Percentiles rank a stretch among this genome's conserved stretches.
Evolutionary conservation across 2,797 vertebrate species (phyloP).

Genomic region (Gila robusta): DNA sequence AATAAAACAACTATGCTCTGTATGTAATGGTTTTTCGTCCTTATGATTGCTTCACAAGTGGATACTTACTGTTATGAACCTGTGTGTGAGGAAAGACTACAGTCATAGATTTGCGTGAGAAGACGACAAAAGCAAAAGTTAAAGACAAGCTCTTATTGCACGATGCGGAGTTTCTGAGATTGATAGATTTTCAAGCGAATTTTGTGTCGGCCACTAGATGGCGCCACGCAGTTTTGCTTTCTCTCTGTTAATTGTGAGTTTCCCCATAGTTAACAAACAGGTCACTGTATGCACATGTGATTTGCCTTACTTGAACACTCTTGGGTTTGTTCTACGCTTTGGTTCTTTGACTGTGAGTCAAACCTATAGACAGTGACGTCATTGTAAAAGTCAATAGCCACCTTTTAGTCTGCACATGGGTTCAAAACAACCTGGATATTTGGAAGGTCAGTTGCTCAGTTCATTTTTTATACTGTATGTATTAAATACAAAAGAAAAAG

Average conservation of each 20-base stretch:
- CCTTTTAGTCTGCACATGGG: not conserved
- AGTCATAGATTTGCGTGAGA: not conserved
- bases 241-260: not conserved
- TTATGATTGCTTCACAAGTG: not conserved
- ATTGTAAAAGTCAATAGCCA: not conserved
- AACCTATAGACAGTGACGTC: not conserved
- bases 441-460: not conserved
- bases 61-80: not conserved
- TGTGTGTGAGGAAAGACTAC: not conserved
- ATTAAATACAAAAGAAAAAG: not conserved
- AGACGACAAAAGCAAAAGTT: not conserved
- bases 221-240: not conserved
- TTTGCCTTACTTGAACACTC: not conserved
- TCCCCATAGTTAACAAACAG: not conserved
- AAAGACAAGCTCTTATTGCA: not conserved
- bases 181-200: not conserved
- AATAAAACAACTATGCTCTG: not conserved
- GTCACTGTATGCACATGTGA: not conserved
- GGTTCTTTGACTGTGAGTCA: not conserved
- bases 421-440: not conserved
- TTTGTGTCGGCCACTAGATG: slow-evolving; percentile 10
- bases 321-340: not conserved
- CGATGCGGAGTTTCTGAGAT: not conserved
- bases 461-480: not conserved
- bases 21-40: not conserved